A percentile compares a stretch with the other conserved stretches of the same genome.
Conservation (phyloP, 2,888 invertebrate genomes). For the Nomada flava region DNA sequence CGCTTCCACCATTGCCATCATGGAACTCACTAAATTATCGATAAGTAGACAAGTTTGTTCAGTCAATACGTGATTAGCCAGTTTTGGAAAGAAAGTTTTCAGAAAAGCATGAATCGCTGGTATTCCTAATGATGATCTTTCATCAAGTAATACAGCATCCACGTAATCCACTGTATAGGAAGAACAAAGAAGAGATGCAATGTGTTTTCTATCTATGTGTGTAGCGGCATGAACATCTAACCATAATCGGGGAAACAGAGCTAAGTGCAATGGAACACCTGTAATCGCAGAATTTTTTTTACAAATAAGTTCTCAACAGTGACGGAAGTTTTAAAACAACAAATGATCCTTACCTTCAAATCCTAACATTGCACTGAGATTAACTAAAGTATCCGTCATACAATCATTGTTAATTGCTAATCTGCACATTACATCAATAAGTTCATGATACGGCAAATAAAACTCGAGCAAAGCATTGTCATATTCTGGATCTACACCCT, state of each 20-base stretch:
- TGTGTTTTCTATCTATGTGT: conserved; percentile 92
- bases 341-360: conserved; percentile 88
- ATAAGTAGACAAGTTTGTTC: conserved; percentile 87
- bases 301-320: neutral
- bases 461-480: conserved; percentile 91
- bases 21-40: conserved; percentile 87
- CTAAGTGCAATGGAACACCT: conserved; percentile 93
- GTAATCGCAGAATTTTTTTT: conserved; percentile 34
- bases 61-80: conserved; percentile 87
- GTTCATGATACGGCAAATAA: conserved; percentile 95
- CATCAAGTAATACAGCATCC: conserved; percentile 95
- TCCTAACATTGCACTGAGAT: conserved; percentile 94
- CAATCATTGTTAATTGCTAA: conserved; percentile 95
- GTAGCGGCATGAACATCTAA: conserved; percentile 92
- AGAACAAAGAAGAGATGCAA: conserved; percentile 92
- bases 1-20: conserved; percentile 85
- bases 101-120: conserved; percentile 94
- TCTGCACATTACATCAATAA: conserved; percentile 94
- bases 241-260: conserved; percentile 96
- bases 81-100: conserved; percentile 95
- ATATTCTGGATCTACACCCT: conserved; percentile 91
- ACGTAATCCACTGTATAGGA: conserved; percentile 95
- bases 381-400: conserved; percentile 93
- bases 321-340: neutral
- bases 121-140: conserved; percentile 93